Evolutionary conservation across 2,888 invertebrate species (phyloP).

Genomic region (Pachycephus smyrnensis): DNA sequence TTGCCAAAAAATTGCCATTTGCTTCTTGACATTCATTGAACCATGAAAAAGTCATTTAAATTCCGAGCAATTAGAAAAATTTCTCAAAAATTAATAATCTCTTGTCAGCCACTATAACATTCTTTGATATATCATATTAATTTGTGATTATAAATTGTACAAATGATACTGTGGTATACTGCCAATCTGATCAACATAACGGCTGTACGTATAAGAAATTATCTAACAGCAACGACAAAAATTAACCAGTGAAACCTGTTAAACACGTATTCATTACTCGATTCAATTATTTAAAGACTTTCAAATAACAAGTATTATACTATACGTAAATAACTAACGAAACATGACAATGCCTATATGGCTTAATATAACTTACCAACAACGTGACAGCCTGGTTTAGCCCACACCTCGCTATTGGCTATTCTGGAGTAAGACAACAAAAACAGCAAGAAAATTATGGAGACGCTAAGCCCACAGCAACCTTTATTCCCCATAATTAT

Average conservation of each 20-base stretch:
- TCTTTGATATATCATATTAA: neutral
- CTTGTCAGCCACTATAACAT: neutral
- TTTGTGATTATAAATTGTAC: neutral
- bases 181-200: neutral
- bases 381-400: conserved; percentile 83
- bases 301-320: neutral
- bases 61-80: neutral
- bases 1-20: neutral
- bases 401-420: conserved; percentile 71
- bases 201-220: neutral
- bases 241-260: too few species aligned
- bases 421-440: neutral
- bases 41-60: neutral
- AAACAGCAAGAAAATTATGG: neutral
- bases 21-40: neutral
- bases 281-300: neutral
- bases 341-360: neutral
- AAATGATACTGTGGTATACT: neutral
- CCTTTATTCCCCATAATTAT: neutral
- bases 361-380: conserved; percentile 72
- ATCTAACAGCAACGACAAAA: too few species aligned
- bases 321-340: neutral
- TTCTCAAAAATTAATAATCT: neutral
- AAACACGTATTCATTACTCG: neutral
- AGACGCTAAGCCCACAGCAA: neutral